These are phyloP conservation scores for Penaeus monodon DNA, from an alignment of 2,888 invertebrate species.

Conservation along the genomic window DNA sequence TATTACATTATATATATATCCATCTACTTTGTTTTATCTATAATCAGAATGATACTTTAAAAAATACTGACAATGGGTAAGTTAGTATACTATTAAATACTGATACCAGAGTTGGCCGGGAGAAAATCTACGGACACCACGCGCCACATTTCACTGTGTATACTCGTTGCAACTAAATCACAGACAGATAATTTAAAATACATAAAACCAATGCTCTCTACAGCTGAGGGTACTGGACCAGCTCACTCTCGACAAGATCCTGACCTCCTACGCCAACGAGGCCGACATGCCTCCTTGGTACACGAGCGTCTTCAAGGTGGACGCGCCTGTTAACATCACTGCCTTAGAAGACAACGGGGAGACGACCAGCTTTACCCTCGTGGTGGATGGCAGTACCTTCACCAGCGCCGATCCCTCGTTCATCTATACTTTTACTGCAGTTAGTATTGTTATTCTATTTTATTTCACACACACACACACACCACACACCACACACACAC, in stretches of 20 bases:
- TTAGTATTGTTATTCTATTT: background rate
- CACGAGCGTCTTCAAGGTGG: constrained; percentile 6
- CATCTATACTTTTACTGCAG: background rate
- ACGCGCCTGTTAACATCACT: constrained; percentile 5
- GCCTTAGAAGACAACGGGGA: constrained; percentile 2
- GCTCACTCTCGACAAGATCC: constrained; percentile 13
- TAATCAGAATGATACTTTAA: too few species aligned
- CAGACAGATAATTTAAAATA: background rate
- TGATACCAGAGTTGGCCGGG: too few species aligned
- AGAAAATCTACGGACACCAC: too few species aligned
- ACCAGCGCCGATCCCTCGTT: background rate
- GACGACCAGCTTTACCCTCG: background rate
- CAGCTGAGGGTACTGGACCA: constrained; percentile 19
- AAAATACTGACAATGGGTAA: too few species aligned
- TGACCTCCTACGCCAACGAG: background rate
- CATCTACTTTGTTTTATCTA: too few species aligned
- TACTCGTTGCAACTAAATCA: background rate
- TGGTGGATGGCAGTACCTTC: background rate
- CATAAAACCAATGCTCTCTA: background rate
- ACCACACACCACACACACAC: too few species aligned
- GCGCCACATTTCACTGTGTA: too few species aligned
- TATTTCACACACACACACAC: too few species aligned
- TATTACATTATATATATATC: too few species aligned
- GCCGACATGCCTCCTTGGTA: background rate
- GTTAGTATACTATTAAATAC: too few species aligned